Evolutionary conservation across 2,888 invertebrate species (phyloP), one percentile per base, ranked within the genome.

Genomic region (Agrotis segetum): DNA sequence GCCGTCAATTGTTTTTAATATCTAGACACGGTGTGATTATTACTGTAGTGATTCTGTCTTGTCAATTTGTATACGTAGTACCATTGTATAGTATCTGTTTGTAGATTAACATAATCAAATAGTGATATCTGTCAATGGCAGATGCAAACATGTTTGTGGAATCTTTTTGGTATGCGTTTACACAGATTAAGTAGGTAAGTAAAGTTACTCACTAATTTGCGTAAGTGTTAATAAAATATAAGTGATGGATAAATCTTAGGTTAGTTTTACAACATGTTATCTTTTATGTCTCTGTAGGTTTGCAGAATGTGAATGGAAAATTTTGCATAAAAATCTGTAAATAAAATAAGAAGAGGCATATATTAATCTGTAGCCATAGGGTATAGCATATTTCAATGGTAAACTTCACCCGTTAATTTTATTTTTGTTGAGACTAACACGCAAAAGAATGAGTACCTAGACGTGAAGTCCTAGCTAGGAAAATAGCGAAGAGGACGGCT

Each of bases 71-170:
- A 21, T 14, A 7, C 46, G 44, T 24, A 14, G 46, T 3, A 13
- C 16, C 40, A 34, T 34, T 34, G 34, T 34, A 5, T 34, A 34
- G 34, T 40, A 2, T 40, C 9, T 40, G 40, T 40, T 24, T 46
- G 7, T 40, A 19, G 17, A 19, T 17, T 21, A 21, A 6, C 16
- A 11, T 50, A 4, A 34, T 24, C 19, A 56, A 64, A 50, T 47
- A 13, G 40, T 60, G 13, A 17, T 59, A 71, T 72, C 40, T 60
- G 59, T 49, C n/a, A 67, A 61, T 50, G 24, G 1, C 13, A 46
- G 49, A 17, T 6, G 4, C 19, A 53, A 40, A 50, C 9, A 49
- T 56, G 16, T 50, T 17, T 17, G 47, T 24, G 24, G 17, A 46
- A 13, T 34, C 9, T 50, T 67, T 47, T 34, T 46, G 2, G 21